A percentile compares a stretch with the other conserved stretches of the same genome.
phyloP scores from a whole-genome alignment of 2,797 vertebrate species.

The Hylomyscus alleni region DNA sequence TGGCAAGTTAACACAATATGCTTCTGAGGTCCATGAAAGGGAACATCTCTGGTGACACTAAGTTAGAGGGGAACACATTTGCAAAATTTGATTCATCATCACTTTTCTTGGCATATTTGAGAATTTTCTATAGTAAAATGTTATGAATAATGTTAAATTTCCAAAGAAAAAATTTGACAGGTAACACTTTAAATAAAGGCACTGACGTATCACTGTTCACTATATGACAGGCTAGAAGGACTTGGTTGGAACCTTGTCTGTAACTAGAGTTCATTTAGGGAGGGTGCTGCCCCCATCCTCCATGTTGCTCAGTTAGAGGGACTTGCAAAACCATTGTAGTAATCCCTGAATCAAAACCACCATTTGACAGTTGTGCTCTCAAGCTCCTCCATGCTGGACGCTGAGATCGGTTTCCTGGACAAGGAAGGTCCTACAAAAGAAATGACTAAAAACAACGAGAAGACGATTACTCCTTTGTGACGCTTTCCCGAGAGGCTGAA shows the following conservation, averaged over 20 bases:
- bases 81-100: neutral
- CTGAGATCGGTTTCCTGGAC: conserved; percentile 79
- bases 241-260: neutral
- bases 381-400: conserved; percentile 68
- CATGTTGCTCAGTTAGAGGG: conserved; percentile 41
- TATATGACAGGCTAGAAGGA: neutral
- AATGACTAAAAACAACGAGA: conserved; percentile 84
- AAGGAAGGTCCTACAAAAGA: conserved; percentile 84
- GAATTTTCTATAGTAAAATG: conserved; percentile 60
- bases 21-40: conserved; percentile 29
- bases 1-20: neutral
- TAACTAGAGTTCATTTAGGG: neutral
- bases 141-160: neutral
- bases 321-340: conserved; percentile 45
- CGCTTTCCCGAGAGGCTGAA: conserved; percentile 81
- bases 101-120: conserved; percentile 32
- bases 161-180: conserved; percentile 24
- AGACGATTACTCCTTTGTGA: conserved; percentile 83
- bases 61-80: conserved; percentile 33
- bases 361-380: conserved; percentile 70
- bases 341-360: conserved; percentile 77
- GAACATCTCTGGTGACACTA: neutral
- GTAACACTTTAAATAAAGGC: conserved; percentile 58
- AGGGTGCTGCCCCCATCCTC: neutral
- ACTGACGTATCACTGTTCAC: neutral